Evolutionary conservation across 1,140 invertebrate genomes (phyloP), one percentile per base, ranked within the genome.

Genomic region (Maniola jurtina): DNA sequence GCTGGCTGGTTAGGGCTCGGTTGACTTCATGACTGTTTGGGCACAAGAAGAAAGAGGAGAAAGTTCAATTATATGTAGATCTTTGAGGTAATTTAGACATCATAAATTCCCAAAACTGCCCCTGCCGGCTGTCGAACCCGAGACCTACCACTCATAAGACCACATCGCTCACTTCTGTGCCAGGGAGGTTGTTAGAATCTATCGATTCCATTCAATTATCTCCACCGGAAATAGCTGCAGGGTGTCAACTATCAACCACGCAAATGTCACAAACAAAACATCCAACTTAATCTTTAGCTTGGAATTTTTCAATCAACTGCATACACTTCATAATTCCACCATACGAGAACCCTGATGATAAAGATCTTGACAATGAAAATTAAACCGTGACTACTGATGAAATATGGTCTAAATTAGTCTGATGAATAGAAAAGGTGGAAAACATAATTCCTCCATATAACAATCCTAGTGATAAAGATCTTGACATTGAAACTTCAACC

Each of bases 301-400:
- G 81, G 84, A 81, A 85, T 85, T 87, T 87, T 85, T 85, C 84
- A 87, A 87, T 87, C 82, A 85, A 75, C 65, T 72, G 60, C 76
- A 76, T 80, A 77, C 84, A 80, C 77, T 84, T 79, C 76, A 81
- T 84, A 81, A 83, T 78, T 79, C 74, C 75, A 81, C 80, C 72
- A 81, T 80, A 80, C 75, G 79, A 77, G 77, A 77, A 83, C 63
- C 62, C 65, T 58, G 61, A 7, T 64, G 78, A 84, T 83, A 79
- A 81, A 62, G 75, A 86, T 84, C 80, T 72, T 15, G 16, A 0
- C 54, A 64, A 54, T 50, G 25, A 7, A 79, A 59, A 69, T 62
- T 52, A 5, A 6, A 66, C 70, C 66, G 25, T 70, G 66, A 8
- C 34, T 9, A n/a, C 0, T 14, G 38, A 11, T 4, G 6, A 9